Percentiles rank a stretch among this genome's conserved stretches.
Evolutionary conservation across 2,888 invertebrate species (phyloP).

Genomic region (Synanthedon tipuliformis): DNA sequence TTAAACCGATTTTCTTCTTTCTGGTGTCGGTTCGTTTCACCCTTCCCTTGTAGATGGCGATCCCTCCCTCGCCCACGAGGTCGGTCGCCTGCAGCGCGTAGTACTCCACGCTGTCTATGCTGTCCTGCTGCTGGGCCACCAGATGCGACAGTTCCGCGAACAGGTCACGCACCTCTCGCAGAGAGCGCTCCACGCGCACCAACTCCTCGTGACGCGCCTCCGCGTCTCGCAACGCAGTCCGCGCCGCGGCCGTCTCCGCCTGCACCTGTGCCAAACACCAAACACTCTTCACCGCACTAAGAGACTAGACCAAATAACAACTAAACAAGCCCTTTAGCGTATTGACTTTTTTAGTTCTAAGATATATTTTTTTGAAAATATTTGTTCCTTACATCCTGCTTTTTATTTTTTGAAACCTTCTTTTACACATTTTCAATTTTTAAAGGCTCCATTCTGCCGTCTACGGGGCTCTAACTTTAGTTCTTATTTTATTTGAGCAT

Average conservation of each 20-base stretch:
- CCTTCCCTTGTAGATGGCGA: slow-evolving; percentile 64
- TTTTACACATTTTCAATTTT: too few relatives aligned
- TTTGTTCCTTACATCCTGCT: too few relatives aligned
- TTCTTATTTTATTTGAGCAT: too few relatives aligned
- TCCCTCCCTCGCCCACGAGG: slow-evolving; percentile 68
- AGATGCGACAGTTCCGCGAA: slow-evolving; percentile 86
- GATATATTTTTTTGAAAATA: too few relatives aligned
- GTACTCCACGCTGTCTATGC: slow-evolving; percentile 75
- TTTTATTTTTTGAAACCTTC: too few relatives aligned
- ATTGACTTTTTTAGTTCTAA: too few relatives aligned
- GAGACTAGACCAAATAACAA: too few relatives aligned
- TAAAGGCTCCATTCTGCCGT: neutral
- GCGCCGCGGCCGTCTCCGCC: slow-evolving; percentile 82
- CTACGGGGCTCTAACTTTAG: too few relatives aligned
- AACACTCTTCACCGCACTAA: too few relatives aligned
- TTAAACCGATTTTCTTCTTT: slow-evolving; percentile 55
- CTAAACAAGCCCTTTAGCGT: too few relatives aligned
- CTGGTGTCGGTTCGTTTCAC: slow-evolving; percentile 52
- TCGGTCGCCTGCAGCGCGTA: slow-evolving; percentile 73
- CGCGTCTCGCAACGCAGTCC: slow-evolving; percentile 80
- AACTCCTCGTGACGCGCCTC: slow-evolving; percentile 86
- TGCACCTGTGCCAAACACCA: slow-evolving; percentile 30
- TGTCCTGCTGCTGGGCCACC: slow-evolving; percentile 79
- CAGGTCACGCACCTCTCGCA: slow-evolving; percentile 82
- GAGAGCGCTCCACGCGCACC: slow-evolving; percentile 82